Conservation (phyloP, 2,113 vertebrate genomes). For the Sphaerodactylus townsendi region DNA sequence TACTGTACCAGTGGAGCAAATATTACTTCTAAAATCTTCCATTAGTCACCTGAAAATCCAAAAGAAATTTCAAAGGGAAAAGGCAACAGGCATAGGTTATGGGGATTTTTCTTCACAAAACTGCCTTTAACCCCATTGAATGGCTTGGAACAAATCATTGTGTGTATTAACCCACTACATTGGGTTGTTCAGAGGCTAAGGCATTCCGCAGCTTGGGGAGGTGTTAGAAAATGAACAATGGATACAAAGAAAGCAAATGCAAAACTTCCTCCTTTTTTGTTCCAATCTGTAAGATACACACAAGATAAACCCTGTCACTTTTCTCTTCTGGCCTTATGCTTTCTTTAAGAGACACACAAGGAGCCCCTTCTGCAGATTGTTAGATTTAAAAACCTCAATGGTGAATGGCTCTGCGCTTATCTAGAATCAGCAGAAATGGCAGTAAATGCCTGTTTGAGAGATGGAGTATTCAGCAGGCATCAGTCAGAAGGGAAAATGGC, state of each 20-base stretch:
- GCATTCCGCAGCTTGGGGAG: neutral
- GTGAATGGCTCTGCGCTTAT: neutral
- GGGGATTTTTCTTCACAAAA: neutral
- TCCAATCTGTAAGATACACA: neutral
- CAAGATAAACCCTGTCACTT: no score
- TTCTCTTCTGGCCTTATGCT: no score
- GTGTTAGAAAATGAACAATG: neutral
- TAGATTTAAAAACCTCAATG: neutral
- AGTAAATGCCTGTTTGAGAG: neutral
- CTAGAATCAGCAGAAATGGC: neutral
- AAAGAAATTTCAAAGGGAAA: neutral
- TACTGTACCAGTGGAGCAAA: neutral
- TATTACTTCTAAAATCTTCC: neutral
- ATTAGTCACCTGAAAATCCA: neutral
- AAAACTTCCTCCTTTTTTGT: neutral
- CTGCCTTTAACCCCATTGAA: neutral
- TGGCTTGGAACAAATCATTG: neutral
- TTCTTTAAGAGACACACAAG: no score
- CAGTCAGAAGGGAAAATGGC: neutral
- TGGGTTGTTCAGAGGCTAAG: neutral
- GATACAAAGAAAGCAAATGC: neutral
- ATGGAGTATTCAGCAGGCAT: neutral
- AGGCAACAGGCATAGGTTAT: neutral
- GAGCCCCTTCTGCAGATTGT: no score
- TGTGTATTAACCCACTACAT: neutral